A percentile compares a stretch with the other conserved stretches of the same genome.
These are phyloP conservation scores for Leucopsar rothschildi DNA, from an alignment of 2,113 vertebrate genomes.

Conservation along the genomic window DNA sequence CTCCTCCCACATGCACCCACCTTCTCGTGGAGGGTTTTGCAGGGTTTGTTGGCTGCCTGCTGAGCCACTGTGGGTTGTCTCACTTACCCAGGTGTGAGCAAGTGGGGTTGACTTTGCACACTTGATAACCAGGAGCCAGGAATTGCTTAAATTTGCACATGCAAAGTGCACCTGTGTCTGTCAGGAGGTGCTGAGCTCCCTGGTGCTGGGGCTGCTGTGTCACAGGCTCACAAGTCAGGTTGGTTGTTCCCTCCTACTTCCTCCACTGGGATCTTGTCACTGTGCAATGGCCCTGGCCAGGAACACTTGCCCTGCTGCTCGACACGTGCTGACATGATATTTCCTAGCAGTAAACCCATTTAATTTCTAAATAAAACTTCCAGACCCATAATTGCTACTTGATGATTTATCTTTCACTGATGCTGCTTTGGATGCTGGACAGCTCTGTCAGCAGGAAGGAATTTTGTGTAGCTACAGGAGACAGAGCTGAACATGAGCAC, in stretches of 20 bases:
- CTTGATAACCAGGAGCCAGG: not conserved
- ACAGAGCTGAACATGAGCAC: not conserved
- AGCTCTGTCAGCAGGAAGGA: not conserved
- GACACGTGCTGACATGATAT: not conserved
- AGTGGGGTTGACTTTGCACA: rapidly evolving
- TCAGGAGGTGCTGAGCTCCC: not conserved
- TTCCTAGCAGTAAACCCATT: conserved; percentile 36
- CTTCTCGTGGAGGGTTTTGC: not conserved
- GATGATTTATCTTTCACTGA: conserved; percentile 53
- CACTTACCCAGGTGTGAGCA: not conserved
- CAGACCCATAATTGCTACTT: not conserved
- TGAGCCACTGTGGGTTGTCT: not conserved
- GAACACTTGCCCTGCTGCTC: not conserved
- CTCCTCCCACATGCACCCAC: not conserved
- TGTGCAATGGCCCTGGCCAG: not conserved
- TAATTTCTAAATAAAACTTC: conserved; percentile 55
- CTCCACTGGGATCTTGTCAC: not conserved
- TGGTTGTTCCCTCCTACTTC: not conserved
- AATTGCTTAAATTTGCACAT: not conserved
- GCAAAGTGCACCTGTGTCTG: not conserved
- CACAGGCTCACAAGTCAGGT: not conserved
- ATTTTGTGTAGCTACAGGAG: not conserved
- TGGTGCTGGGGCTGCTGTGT: rapidly evolving
- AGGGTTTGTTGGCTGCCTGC: not conserved
- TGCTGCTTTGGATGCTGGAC: not conserved